Percentiles rank a stretch among this genome's conserved stretches.
Evolutionary conservation across 2,113 vertebrate genomes (phyloP).

Genomic region (Tor tambroides): DNA sequence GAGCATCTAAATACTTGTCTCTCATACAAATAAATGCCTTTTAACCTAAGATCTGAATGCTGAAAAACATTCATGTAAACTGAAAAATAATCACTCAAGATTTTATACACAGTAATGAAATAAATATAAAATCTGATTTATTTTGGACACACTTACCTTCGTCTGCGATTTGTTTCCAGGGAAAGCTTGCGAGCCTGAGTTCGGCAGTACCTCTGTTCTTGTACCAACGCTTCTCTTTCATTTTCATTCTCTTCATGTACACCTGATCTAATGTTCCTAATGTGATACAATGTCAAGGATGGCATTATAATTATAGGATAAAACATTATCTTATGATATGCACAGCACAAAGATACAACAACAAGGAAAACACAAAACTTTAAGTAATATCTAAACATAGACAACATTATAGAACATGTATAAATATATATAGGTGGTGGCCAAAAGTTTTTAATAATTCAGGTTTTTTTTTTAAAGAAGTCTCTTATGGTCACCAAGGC

Average conservation of each 20-base stretch:
- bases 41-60: no score
- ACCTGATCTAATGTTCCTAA: constrained; percentile 70
- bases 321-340: background rate
- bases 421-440: background rate
- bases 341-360: background rate
- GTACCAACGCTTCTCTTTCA: constrained; percentile 78
- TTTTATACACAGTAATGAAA: background rate
- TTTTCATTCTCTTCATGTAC: constrained; percentile 75
- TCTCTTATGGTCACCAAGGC: no score
- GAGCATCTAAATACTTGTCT: background rate
- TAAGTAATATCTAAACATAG: background rate
- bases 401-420: background rate
- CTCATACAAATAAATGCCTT: background rate
- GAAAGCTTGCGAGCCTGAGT: constrained; percentile 79
- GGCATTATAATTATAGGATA: background rate
- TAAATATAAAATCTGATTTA: constrained; percentile 38
- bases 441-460: background rate
- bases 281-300: constrained; percentile 73
- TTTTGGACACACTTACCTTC: constrained; percentile 75
- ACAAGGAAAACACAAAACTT: background rate
- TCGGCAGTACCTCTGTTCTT: constrained; percentile 83
- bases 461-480: no score
- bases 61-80: no score
- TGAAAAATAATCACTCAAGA: background rate
- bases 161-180: constrained; percentile 86